Percentiles rank a stretch among this genome's conserved stretches.
Evolutionary conservation across 2,888 invertebrate genomes (phyloP).

Genomic region (Cephus rjabovi): DNA sequence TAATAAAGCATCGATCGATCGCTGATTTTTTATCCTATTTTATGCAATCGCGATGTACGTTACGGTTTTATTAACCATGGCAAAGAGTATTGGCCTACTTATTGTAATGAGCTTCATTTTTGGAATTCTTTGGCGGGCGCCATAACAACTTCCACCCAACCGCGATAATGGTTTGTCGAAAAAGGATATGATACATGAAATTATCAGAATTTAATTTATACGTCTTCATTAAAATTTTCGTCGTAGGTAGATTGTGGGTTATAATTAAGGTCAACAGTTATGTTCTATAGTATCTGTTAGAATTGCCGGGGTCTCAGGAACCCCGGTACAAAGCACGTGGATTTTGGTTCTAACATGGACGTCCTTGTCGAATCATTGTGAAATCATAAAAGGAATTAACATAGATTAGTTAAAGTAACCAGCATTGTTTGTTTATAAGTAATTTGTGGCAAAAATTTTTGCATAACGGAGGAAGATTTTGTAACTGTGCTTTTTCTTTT

Average conservation of each 20-base stretch:
- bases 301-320: background rate
- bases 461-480: constrained; percentile 15
- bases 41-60: background rate
- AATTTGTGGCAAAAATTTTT: constrained; percentile 15
- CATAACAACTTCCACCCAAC: background rate
- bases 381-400: background rate
- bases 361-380: background rate
- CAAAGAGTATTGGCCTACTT: background rate
- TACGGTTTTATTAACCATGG: background rate
- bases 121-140: background rate
- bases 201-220: background rate
- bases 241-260: background rate
- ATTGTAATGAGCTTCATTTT: constrained; percentile 11
- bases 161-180: background rate
- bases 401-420: background rate
- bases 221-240: background rate
- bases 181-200: background rate
- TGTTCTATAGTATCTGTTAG: background rate
- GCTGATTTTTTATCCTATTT: background rate
- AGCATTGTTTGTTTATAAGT: background rate
- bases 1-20: background rate
- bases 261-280: background rate
- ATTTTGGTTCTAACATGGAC: background rate
- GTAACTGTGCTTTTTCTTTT: constrained; percentile 5
- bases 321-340: background rate